Percentiles rank a stretch among this genome's conserved stretches.
Evolutionary conservation across 2,113 vertebrate species (phyloP).

Genomic region (Paracanthobrama guichenoti): DNA sequence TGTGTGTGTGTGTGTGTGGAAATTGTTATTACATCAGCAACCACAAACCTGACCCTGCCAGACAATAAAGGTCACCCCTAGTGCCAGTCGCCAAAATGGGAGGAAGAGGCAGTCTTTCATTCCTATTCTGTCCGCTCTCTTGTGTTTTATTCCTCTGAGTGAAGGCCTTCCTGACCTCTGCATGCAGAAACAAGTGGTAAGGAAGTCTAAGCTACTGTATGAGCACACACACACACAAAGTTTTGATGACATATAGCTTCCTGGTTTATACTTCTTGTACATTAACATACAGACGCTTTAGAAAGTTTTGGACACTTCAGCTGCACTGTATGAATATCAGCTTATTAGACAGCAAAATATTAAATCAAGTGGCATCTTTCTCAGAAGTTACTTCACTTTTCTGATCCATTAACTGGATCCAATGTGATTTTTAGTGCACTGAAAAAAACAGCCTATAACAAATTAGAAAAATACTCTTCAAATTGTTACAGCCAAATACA

Average conservation of each 20-base stretch:
- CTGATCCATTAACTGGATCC: neutral
- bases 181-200: neutral
- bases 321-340: no score
- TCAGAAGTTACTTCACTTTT: no score
- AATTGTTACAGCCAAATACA: no score
- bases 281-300: neutral
- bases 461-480: no score
- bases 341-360: no score
- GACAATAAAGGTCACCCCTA: conserved; percentile 59
- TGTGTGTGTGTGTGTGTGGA: conserved; percentile 25
- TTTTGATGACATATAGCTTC: conserved; percentile 31
- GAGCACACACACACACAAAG: neutral
- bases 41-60: conserved; percentile 54
- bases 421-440: neutral
- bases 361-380: no score
- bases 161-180: conserved; percentile 46
- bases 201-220: conserved; percentile 35
- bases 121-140: conserved; percentile 11
- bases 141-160: conserved; percentile 44
- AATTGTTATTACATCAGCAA: conserved; percentile 13
- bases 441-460: no score
- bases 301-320: neutral
- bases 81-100: conserved; percentile 37
- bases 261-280: conserved; percentile 27
- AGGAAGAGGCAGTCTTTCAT: conserved; percentile 49